phyloP scores from a whole-genome alignment of 2,797 vertebrate species.

The Pyrocephalus nanus region DNA sequence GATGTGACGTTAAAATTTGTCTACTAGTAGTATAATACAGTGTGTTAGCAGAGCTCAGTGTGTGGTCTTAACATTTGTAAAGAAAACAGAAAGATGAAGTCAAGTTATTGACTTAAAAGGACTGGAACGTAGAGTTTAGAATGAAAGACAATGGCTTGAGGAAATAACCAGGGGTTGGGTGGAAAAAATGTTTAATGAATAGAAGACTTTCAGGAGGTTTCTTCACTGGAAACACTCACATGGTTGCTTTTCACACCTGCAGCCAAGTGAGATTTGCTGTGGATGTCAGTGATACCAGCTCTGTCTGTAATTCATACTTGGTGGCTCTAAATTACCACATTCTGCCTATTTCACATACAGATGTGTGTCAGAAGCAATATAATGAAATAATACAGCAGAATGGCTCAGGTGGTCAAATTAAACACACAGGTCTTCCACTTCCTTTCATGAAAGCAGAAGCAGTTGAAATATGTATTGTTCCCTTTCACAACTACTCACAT shows the following conservation, averaged over 20 bases:
- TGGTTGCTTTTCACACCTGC: too few species aligned
- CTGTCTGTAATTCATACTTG: neutral
- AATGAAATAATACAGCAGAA: neutral
- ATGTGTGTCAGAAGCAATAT: neutral
- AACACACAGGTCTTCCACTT: neutral
- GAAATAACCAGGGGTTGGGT: neutral
- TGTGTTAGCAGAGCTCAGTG: slow-evolving; percentile 76
- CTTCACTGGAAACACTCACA: neutral
- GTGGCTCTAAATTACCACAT: neutral
- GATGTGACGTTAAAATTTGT: slow-evolving; percentile 76
- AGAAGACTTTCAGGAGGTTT: neutral
- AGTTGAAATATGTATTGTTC: neutral
- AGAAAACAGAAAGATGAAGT: neutral
- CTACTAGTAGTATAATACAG: slow-evolving; percentile 73
- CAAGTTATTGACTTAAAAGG: slow-evolving; percentile 21
- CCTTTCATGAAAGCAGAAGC: neutral
- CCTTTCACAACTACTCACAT: accelerated
- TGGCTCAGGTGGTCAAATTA: too few species aligned
- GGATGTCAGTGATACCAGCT: neutral
- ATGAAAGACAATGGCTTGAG: slow-evolving; percentile 16
- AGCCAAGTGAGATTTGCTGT: neutral
- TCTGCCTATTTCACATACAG: neutral
- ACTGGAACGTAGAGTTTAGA: neutral
- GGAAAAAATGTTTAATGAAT: neutral
- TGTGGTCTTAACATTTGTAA: slow-evolving; percentile 76